phyloP scores from a whole-genome alignment of 23 tunicate species.

The Ascidia mentula region DNA sequence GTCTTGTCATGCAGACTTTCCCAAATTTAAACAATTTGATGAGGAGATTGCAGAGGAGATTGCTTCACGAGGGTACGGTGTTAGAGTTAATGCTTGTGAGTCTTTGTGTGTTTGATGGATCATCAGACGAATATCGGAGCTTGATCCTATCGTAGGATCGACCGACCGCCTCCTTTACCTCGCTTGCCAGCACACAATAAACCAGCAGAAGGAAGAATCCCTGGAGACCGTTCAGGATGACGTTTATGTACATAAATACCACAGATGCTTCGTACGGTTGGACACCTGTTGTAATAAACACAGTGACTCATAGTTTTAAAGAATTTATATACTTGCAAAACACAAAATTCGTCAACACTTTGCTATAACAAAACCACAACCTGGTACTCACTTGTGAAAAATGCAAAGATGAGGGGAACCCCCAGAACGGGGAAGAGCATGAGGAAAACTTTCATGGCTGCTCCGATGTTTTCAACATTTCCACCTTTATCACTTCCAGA shows the following conservation, averaged over 20 bases:
- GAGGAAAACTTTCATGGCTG: slow-evolving; percentile 20
- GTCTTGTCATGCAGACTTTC: too few species aligned
- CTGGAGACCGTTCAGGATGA: slow-evolving; percentile 42
- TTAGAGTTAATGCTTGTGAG: too few species aligned
- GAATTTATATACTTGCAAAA: background rate
- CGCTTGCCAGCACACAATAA: slow-evolving; percentile 42
- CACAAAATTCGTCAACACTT: background rate
- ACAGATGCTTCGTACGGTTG: slow-evolving; percentile 34
- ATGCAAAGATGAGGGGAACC: slow-evolving; percentile 24
- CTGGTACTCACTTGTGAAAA: slow-evolving; percentile 17
- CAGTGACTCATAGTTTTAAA: background rate
- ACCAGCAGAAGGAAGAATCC: slow-evolving; percentile 36
- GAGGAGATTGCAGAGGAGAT: too few species aligned
- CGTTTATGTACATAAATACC: slow-evolving; percentile 37
- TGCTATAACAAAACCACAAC: background rate
- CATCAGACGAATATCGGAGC: background rate
- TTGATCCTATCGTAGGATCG: background rate
- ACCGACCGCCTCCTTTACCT: slow-evolving; percentile 19
- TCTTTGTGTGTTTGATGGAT: too few species aligned
- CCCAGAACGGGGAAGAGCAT: slow-evolving; percentile 42
- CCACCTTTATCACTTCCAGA: background rate
- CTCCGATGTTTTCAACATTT: slow-evolving; percentile 2
- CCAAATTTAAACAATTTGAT: too few species aligned
- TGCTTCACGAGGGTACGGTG: too few species aligned
- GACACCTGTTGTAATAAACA: background rate